Percentiles rank a stretch among this genome's conserved stretches.
Conservation (phyloP, 2,888 invertebrate species). For the Gortyna flavago region DNA sequence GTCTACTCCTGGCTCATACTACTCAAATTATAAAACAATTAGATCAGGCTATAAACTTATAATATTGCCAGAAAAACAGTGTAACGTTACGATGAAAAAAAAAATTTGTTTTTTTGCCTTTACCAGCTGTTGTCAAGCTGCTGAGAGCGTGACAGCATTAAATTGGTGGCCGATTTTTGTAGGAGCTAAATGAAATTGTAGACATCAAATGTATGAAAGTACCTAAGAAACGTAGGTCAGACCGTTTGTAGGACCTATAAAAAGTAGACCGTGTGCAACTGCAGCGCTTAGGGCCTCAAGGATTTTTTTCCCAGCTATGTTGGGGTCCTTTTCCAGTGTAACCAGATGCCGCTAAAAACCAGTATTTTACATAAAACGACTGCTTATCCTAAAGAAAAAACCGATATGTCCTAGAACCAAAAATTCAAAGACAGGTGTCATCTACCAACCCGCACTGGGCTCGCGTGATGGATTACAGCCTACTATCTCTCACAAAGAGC, state of each 20-base stretch:
- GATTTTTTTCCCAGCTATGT: neutral
- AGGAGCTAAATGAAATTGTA: neutral
- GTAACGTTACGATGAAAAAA: neutral
- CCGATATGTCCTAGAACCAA: no score
- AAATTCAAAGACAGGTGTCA: no score
- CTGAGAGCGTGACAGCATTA: no score
- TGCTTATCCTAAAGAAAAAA: neutral
- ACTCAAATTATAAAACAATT: constrained; percentile 4
- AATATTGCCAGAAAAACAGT: neutral
- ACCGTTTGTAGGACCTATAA: neutral
- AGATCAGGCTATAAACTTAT: neutral
- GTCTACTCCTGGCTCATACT: neutral
- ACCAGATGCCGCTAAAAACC: neutral
- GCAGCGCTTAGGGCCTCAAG: neutral
- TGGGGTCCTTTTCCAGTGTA: neutral
- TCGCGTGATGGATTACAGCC: no score
- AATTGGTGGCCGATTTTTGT: no score
- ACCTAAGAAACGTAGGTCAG: neutral
- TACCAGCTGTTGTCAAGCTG: constrained; percentile 4
- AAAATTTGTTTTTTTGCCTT: neutral
- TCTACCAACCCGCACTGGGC: no score
- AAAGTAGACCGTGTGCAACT: neutral
- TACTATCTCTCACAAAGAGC: no score
- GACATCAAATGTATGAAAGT: neutral
- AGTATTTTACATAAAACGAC: neutral